Percentiles rank a stretch among this genome's conserved stretches.
Evolutionary conservation across 2,888 invertebrate genomes (phyloP).

Genomic region (Orchesella flavescens): DNA sequence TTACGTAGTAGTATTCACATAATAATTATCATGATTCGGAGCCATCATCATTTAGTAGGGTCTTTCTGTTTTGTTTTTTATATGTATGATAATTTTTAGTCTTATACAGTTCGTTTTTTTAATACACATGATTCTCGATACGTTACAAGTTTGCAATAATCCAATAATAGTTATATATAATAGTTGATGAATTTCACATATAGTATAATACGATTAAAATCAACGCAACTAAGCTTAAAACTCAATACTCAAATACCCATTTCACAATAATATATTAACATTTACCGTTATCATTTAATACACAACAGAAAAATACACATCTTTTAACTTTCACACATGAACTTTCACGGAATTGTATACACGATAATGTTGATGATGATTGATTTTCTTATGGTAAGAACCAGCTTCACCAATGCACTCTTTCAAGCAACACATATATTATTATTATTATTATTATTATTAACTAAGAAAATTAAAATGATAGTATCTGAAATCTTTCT

Average conservation of each 20-base stretch:
- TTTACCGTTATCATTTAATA: neutral
- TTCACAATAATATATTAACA: constrained; percentile 3
- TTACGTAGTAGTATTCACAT: neutral
- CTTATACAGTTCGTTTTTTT: constrained; percentile 19
- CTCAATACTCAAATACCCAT: constrained; percentile 12
- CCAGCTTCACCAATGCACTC: constrained; percentile 38
- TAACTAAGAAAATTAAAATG: constrained; percentile 4
- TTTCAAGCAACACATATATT: neutral
- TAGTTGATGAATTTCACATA: neutral
- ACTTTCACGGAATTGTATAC: neutral
- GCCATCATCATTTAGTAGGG: neutral
- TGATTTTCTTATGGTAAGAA: constrained; percentile 27
- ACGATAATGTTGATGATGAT: constrained; percentile 1
- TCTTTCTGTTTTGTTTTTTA: neutral
- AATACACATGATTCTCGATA: constrained; percentile 20
- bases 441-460: too few species aligned
- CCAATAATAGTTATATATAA: constrained; percentile 8
- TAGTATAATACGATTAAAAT: constrained; percentile 20
- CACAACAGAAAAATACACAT: constrained; percentile 40
- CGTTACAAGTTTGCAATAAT: constrained; percentile 16
- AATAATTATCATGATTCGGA: neutral
- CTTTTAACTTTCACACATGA: constrained; percentile 19
- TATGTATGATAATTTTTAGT: constrained; percentile 5
- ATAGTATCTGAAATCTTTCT: neutral
- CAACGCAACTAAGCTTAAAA: neutral